A percentile compares a stretch with the other conserved stretches of the same genome.
Evolutionary conservation across 2,888 invertebrate species (phyloP).

Genomic region (Drosophila tanythrix): DNA sequence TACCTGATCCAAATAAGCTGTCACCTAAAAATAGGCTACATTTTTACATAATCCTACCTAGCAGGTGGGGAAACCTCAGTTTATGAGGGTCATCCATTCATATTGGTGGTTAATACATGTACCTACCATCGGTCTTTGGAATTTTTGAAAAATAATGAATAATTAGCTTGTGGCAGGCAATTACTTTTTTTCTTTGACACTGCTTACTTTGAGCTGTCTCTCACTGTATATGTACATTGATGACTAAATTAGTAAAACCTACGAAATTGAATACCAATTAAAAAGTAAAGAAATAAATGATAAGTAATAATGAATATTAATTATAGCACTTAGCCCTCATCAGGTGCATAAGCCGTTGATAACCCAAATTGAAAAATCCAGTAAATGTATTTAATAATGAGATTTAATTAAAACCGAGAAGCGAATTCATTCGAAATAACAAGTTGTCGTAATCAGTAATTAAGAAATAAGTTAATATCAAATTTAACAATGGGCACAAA

Average conservation of each 20-base stretch:
- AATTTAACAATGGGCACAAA: not conserved
- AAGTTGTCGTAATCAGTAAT: slow-evolving; percentile 16
- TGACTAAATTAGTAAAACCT: not conserved
- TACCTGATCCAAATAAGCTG: too few species aligned
- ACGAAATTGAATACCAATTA: slow-evolving; percentile 32
- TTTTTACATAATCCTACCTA: too few species aligned
- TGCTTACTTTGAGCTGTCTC: too few species aligned
- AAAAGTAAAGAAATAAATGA: slow-evolving; percentile 1
- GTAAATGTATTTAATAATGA: not conserved
- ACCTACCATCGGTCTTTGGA: too few species aligned
- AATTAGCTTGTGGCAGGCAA: too few species aligned
- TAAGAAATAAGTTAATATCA: slow-evolving; percentile 20
- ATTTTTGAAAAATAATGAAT: too few species aligned
- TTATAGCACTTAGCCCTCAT: not conserved
- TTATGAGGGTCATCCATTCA: too few species aligned
- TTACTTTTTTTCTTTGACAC: too few species aligned
- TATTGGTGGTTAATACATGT: too few species aligned
- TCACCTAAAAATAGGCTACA: too few species aligned
- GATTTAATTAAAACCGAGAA: not conserved
- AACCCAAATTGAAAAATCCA: not conserved
- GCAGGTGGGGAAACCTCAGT: too few species aligned
- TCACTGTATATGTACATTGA: not conserved
- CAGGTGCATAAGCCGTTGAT: not conserved
- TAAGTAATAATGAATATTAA: not conserved
- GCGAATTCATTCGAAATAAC: not conserved